These are phyloP conservation scores for Peromyscus melanophrys DNA, from an alignment of 2,797 vertebrate genomes.

Conservation along the genomic window DNA sequence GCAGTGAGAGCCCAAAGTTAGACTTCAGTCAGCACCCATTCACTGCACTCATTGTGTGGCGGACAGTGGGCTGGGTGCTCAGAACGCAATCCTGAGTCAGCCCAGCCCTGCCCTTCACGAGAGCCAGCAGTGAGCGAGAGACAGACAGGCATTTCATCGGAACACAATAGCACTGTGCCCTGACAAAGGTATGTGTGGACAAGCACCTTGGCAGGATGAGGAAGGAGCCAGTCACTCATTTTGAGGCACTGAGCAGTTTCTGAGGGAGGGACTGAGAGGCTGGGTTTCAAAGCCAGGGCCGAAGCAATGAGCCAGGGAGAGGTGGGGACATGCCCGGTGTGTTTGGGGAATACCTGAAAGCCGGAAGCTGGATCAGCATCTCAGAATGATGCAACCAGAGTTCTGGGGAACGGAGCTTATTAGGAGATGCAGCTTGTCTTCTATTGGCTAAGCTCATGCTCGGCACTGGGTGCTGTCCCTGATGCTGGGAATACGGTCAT, in stretches of 20 bases:
- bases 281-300: slow-evolving; percentile 26
- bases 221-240: slow-evolving; percentile 25
- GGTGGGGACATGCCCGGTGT: background rate
- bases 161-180: background rate
- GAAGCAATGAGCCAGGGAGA: background rate
- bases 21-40: background rate
- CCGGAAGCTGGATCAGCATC: background rate
- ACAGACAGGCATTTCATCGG: background rate
- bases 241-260: slow-evolving; percentile 48
- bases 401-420: background rate
- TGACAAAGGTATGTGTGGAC: slow-evolving; percentile 43
- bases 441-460: background rate
- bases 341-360: background rate
- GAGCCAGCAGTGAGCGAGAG: background rate
- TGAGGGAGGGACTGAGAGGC: slow-evolving; percentile 58
- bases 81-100: slow-evolving; percentile 75
- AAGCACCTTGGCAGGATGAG: slow-evolving; percentile 26
- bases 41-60: background rate
- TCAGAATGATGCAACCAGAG: background rate
- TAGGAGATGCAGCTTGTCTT: background rate
- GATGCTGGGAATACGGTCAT: background rate
- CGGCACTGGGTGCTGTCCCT: too few relatives aligned
- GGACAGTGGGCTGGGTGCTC: slow-evolving; percentile 10
- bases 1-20: background rate
- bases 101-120: slow-evolving; percentile 63